Percentiles rank a stretch among this genome's conserved stretches.
phyloP scores from a whole-genome alignment of 1,140 invertebrate genomes.

The Fopius arisanus region DNA sequence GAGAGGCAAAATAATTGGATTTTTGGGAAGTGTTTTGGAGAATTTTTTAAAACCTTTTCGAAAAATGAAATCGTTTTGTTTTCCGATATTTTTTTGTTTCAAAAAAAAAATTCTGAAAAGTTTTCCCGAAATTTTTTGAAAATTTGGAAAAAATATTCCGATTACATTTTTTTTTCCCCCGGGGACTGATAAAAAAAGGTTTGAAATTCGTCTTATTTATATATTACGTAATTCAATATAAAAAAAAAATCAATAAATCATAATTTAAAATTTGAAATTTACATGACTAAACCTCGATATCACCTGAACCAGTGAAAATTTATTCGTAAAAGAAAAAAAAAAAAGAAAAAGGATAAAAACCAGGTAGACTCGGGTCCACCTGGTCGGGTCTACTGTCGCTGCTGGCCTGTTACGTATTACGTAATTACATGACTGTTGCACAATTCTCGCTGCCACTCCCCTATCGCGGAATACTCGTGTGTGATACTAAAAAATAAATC shows the following conservation, averaged over 20 bases:
- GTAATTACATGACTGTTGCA: slow-evolving; percentile 11
- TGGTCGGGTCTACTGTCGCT: slow-evolving; percentile 4
- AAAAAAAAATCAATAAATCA: neutral
- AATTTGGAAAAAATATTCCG: no score
- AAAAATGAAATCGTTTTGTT: no score
- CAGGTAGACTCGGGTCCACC: neutral
- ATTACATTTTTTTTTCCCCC: no score
- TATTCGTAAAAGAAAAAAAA: neutral
- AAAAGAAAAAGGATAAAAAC: neutral
- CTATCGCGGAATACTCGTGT: slow-evolving; percentile 6
- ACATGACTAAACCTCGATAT: neutral
- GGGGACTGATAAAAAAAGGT: no score
- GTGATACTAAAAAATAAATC: neutral
- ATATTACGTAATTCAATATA: neutral
- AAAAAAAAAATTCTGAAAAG: no score
- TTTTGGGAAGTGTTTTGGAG: no score
- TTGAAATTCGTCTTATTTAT: no score
- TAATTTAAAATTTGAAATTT: neutral
- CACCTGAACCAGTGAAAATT: neutral
- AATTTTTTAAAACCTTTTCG: no score
- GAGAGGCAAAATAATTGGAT: no score
- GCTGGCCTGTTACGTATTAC: slow-evolving; percentile 6
- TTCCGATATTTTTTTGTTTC: no score
- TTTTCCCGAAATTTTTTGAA: no score
- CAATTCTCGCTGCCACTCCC: neutral